A percentile compares a stretch with the other conserved stretches of the same genome.
Conservation (phyloP, 2,113 vertebrate genomes). For the Indri indri region DNA sequence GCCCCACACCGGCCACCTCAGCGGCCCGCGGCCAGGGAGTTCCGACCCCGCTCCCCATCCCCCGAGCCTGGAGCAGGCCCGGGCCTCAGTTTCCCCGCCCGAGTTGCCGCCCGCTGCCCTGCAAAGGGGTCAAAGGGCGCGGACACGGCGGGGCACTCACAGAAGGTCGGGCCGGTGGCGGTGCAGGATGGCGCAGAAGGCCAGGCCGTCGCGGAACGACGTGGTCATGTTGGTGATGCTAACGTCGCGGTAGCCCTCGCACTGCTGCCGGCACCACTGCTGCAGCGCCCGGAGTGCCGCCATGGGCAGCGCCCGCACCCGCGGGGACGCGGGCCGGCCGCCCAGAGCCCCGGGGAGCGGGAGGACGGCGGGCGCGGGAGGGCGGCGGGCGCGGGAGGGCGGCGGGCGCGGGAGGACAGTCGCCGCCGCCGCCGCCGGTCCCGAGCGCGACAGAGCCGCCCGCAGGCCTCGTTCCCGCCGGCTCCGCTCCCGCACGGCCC, state of each 20-base stretch:
- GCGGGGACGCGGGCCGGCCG: no score
- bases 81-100: slow-evolving; percentile 2
- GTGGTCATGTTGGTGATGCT: slow-evolving; percentile 96
- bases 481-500: not conserved
- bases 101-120: no score
- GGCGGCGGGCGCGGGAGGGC: not conserved
- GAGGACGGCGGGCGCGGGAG: not conserved
- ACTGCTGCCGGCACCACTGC: slow-evolving; percentile 94
- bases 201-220: slow-evolving; percentile 95
- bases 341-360: no score
- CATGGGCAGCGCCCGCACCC: slow-evolving; percentile 81
- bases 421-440: no score
- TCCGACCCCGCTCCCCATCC: not conserved
- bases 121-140: not conserved
- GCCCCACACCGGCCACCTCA: fast-evolving
- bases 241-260: slow-evolving; percentile 93
- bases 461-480: not conserved
- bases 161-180: slow-evolving; percentile 95
- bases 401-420: not conserved
- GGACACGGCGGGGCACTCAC: slow-evolving; percentile 85
- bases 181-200: slow-evolving; percentile 97
- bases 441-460: not conserved
- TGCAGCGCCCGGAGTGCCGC: slow-evolving; percentile 94
- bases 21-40: not conserved
- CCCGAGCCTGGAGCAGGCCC: not conserved